Percentiles rank a stretch among this genome's conserved stretches.
These are phyloP conservation scores for Mimumesa dahlbomi DNA, from an alignment of 2,888 invertebrate genomes.

Conservation along the genomic window DNA sequence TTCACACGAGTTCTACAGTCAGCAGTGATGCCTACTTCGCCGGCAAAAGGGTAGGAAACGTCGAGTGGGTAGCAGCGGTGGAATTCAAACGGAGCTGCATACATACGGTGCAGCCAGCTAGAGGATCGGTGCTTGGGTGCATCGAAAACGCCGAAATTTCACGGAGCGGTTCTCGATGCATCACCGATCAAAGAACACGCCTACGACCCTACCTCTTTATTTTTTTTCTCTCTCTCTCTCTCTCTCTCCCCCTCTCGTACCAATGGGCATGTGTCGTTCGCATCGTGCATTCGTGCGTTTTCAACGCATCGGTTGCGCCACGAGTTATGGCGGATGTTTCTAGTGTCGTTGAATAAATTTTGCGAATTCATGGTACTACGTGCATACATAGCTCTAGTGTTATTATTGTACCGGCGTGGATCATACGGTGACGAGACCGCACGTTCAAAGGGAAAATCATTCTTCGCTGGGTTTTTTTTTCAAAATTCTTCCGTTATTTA, in stretches of 20 bases:
- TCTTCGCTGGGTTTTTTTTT: no score
- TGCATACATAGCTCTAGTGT: no score
- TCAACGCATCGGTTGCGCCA: constrained; percentile 24
- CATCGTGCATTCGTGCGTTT: constrained; percentile 1
- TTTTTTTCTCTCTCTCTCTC: background rate
- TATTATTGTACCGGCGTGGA: no score
- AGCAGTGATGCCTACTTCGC: constrained; percentile 60
- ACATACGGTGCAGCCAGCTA: constrained; percentile 11
- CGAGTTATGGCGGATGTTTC: constrained; percentile 3
- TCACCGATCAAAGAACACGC: constrained; percentile 59
- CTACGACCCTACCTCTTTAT: constrained; percentile 27
- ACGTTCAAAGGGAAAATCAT: no score
- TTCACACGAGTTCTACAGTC: constrained; percentile 72
- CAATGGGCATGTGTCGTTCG: constrained; percentile 18
- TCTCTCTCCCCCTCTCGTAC: background rate
- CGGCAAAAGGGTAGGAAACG: background rate
- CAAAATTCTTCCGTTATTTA: no score
- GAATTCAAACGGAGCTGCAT: constrained; percentile 17
- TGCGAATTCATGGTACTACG: constrained; percentile 7
- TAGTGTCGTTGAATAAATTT: constrained; percentile 2
- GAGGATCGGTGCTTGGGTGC: constrained; percentile 25
- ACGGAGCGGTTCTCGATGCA: constrained; percentile 45
- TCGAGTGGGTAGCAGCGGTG: background rate
- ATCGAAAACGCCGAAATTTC: constrained; percentile 51
- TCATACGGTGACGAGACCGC: no score